A percentile compares a stretch with the other conserved stretches of the same genome.
These are phyloP conservation scores for Amazona vittata DNA, from an alignment of 2,113 vertebrate species.

Conservation along the genomic window DNA sequence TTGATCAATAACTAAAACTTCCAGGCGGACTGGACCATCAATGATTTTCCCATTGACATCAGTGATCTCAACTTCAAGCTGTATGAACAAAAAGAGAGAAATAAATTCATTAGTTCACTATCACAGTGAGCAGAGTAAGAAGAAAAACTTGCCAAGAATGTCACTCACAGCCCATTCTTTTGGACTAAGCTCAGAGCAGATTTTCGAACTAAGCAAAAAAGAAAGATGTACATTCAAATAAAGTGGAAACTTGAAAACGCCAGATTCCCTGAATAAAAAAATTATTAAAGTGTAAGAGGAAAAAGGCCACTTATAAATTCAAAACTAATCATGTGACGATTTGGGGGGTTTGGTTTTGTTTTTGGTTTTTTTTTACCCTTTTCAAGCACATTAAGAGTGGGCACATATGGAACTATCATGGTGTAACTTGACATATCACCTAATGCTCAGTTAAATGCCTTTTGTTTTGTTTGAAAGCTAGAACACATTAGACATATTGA, in stretches of 20 bases:
- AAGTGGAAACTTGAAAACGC: constrained; percentile 20
- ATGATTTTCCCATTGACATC: constrained; percentile 84
- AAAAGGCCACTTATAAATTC: not conserved
- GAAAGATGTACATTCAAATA: not conserved
- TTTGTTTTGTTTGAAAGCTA: not conserved
- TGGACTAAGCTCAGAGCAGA: not conserved
- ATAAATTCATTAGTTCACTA: not conserved
- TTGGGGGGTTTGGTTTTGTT: not conserved
- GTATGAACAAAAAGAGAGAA: not conserved
- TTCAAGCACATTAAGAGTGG: not conserved
- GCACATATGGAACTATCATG: not conserved
- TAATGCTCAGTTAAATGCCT: not conserved
- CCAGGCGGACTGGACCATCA: constrained; percentile 84
- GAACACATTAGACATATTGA: not conserved
- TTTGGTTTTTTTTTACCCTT: not conserved
- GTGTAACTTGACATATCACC: not conserved
- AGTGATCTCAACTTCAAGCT: constrained; percentile 91
- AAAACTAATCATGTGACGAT: not conserved
- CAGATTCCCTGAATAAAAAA: not conserved
- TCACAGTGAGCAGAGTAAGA: not conserved
- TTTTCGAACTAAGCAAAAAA: not conserved
- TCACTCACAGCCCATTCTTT: not conserved
- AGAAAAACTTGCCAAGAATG: not conserved
- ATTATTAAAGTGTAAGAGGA: not conserved
- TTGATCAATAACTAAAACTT: constrained; percentile 91